Evolutionary conservation across 1,140 invertebrate genomes (phyloP), one percentile per base, ranked within the genome.

Genomic region (Heterodera carotae): DNA sequence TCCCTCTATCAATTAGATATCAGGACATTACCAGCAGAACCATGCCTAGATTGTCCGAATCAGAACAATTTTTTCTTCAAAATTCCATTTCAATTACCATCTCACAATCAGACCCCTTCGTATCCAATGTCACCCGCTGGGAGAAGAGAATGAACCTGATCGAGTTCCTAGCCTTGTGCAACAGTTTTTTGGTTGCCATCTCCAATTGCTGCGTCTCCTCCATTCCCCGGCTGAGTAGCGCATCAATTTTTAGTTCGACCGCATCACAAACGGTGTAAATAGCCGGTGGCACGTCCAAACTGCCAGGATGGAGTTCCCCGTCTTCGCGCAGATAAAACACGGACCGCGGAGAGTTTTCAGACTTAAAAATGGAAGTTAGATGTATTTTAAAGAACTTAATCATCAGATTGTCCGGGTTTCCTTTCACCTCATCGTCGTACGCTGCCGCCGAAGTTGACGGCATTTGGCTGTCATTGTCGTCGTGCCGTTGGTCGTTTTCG

Each of bases 241-340:
- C 36, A 22, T 71, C 34, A 53, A 56, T 33, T 56, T 56, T 56
- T 18, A 56, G 27, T 31, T 76, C 36, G 33, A 33, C 69, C 70
- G 66, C 43, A 56, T 68, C 56, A 56, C 48, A 56, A 56, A 56
- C 48, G 48, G 67, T n/a, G 56, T 67, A 48, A 31, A 74, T 74
- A 3, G 79, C 60, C 36, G 78, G 74, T 34, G 79, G 79, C n/a
- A 79, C 66, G 34, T 74, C 71, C 27, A 80, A 64, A 76, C 80
- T 81, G 33, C 34, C 60, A 1, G 56, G 67, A 5, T 82, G 43
- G 15, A 81, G 62, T 53, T 69, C 79, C 7, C 80, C 80, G 59
- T 81, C 68, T 2, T 69, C 68, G 56, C 73, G 60, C 33, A 81
- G 43, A 66, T 81, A 81, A 66, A 81, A 81, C n/a, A 72, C 62